Base-by-base conservation (phyloP, 2,888 invertebrate species). In the Drosophila putrida region DNA sequence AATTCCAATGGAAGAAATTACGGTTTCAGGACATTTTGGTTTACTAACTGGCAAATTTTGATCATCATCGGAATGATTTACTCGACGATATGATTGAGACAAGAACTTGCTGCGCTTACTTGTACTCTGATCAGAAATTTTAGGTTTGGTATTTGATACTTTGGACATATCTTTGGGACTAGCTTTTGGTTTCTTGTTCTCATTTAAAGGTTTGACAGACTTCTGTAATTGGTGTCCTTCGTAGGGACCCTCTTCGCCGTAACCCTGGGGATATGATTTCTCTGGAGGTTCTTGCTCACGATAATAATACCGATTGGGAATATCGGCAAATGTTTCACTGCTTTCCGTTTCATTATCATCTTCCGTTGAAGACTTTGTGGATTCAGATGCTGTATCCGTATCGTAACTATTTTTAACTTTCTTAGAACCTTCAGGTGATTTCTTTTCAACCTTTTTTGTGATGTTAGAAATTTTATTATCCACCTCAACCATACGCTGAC, bases 211-310 rank as follows among this genome's bases (percentile, higher is more conserved):
- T 0, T 35, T 39, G 4, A 15, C 2, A 13, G 4, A 6, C 15
- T n/a, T 47, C 35, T 38, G 41, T 0, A 15, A 27, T 4, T 38
- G 8, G 4, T 15, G 41, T 4, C 33, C 36, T 2, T 54, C 58
- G 49, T 71, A 78, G 9, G 64, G 71, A 10, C 79, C 87, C 15
- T 83, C 87, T 31, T 86, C 83, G 4, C 87, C 87, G n/a, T 38
- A 61, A 0, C 70, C 73, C 0, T 51, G 6, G 0, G 64, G 59
- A 61, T 83, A 86, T 0, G n/a, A 2, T 2, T 31, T 27, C 50
- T 83, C 87, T 0, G 87, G 63, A 0, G 64, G 73, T 0, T 81
- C 58, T 13, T 58, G 49, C 0, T 83, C 83, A 0, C 65, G 62
- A 38, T 83, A 83, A 11, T 66, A 63, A n/a, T 81, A 79, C 4